These are phyloP conservation scores for Gallinago media DNA, from an alignment of 2,113 vertebrate species.

Conservation along the genomic window DNA sequence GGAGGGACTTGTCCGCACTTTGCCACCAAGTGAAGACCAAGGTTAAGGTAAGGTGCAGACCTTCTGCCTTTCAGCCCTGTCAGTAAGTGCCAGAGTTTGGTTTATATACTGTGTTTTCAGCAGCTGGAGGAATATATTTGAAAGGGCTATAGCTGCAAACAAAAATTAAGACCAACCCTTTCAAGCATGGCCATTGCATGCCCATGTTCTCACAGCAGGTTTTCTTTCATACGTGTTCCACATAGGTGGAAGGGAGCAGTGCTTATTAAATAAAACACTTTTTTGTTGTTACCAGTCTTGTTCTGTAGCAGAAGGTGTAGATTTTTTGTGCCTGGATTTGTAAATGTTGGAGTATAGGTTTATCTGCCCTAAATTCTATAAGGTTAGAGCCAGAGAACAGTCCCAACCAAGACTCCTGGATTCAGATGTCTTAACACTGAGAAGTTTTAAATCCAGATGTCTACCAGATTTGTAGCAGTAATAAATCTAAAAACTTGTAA, in stretches of 20 bases:
- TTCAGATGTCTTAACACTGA: background rate
- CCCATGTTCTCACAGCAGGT: background rate
- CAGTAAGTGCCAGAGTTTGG: background rate
- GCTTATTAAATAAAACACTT: background rate
- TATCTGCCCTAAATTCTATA: background rate
- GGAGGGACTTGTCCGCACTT: rapidly evolving
- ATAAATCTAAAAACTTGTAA: background rate
- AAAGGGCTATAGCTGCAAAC: background rate
- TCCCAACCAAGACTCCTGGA: background rate
- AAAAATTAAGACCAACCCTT: background rate
- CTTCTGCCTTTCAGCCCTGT: background rate
- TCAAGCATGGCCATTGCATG: background rate
- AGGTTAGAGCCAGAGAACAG: background rate
- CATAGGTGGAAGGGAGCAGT: background rate
- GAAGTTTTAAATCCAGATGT: background rate
- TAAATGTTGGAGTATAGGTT: background rate
- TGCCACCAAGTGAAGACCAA: rapidly evolving
- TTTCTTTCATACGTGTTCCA: background rate
- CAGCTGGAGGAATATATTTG: background rate
- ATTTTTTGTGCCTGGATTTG: background rate
- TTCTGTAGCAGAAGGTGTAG: background rate
- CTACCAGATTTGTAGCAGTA: background rate
- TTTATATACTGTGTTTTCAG: background rate
- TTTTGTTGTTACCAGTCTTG: background rate
- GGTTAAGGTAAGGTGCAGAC: background rate